Evolutionary conservation across 2,797 vertebrate species (phyloP).

Genomic region (Erpetoichthys calabaricus): DNA sequence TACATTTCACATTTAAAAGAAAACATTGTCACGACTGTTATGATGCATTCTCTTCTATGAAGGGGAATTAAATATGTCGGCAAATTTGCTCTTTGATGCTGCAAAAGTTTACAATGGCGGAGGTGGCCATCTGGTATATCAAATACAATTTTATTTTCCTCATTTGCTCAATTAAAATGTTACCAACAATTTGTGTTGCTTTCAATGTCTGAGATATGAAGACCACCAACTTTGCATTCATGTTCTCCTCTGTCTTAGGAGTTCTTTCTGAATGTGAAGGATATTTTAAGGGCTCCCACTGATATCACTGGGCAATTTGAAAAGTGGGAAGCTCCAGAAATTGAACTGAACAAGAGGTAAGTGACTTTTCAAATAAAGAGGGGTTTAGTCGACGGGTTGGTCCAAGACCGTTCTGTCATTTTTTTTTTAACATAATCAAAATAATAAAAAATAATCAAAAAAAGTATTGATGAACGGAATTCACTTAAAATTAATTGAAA

Average conservation of each 20-base stretch:
- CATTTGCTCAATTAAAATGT: too few relatives aligned
- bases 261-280: conserved; percentile 93
- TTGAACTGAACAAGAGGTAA: conserved; percentile 69
- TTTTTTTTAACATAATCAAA: too few relatives aligned
- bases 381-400: too few relatives aligned
- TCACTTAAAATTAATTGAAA: too few relatives aligned
- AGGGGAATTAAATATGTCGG: neutral
- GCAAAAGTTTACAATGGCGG: neutral
- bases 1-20: too few relatives aligned
- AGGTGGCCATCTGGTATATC: too few relatives aligned
- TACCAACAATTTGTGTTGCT: conserved; percentile 3
- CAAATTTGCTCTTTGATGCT: neutral
- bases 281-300: conserved; percentile 63
- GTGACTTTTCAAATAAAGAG: conserved; percentile 9
- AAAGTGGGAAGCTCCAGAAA: conserved; percentile 78
- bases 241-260: conserved; percentile 49
- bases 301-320: conserved; percentile 72
- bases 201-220: conserved; percentile 4
- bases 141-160: too few relatives aligned
- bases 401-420: too few relatives aligned
- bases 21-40: too few relatives aligned
- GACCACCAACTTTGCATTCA: neutral
- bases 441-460: too few relatives aligned
- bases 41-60: too few relatives aligned
- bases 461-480: too few relatives aligned